Evolutionary conservation across 2,888 invertebrate species (phyloP).

Genomic region (Tenthredo notha): DNA sequence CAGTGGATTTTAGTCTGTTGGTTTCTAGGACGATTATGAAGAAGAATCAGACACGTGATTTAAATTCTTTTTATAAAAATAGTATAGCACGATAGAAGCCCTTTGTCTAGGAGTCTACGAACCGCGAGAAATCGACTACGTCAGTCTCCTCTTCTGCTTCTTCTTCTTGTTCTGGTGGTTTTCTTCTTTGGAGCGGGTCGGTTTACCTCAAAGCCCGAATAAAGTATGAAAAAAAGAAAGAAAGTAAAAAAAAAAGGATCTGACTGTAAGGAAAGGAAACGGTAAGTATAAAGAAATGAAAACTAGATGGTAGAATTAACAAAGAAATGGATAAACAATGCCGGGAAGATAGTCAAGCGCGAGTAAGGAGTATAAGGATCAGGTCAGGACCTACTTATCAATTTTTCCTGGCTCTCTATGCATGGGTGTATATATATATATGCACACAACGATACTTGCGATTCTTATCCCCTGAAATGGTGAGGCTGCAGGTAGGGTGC

Average conservation of each 20-base stretch:
- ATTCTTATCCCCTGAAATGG: conserved; percentile 11
- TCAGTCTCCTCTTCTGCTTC: not conserved
- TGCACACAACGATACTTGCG: not conserved
- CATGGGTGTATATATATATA: not conserved
- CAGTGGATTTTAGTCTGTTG: not conserved
- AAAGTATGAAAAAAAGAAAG: conserved; percentile 55
- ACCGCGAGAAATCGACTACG: conserved; percentile 26
- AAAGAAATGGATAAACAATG: conserved; percentile 56
- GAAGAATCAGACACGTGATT: not conserved
- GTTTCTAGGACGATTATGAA: not conserved
- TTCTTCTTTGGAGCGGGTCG: conserved; percentile 53
- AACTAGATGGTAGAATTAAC: conserved; percentile 24
- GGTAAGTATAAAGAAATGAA: conserved; percentile 19
- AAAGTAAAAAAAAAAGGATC: not conserved
- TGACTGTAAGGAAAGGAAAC: not conserved
- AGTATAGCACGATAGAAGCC: not conserved
- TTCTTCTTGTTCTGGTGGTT: not conserved
- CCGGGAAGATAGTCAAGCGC: conserved; percentile 64
- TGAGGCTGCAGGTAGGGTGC: not conserved
- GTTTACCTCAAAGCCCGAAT: conserved; percentile 62
- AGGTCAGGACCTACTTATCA: conserved; percentile 26
- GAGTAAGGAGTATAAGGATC: conserved; percentile 57
- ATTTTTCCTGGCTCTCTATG: not conserved
- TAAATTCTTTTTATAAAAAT: not conserved
- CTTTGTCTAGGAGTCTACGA: conserved; percentile 25